Conservation (phyloP, 2,888 invertebrate species). For the Chouioia cunea region DNA sequence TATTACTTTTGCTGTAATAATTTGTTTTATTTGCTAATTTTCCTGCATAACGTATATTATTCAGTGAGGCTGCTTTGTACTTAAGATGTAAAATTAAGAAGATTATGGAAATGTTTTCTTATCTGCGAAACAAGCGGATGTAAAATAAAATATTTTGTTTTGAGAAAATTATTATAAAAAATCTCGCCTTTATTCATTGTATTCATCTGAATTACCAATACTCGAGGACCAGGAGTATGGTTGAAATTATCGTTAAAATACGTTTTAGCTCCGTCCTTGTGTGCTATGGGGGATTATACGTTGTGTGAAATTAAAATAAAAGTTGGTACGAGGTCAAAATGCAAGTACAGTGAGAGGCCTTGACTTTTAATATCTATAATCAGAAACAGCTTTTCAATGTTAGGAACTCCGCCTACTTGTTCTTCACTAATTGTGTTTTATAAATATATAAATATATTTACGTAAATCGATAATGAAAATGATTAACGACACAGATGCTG, state of each 20-base stretch:
- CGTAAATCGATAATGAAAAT: constrained; percentile 57
- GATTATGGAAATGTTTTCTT: constrained; percentile 29
- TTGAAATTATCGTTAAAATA: constrained; percentile 54
- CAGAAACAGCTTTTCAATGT: constrained; percentile 55
- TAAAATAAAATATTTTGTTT: constrained; percentile 36
- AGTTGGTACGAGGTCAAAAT: constrained; percentile 43
- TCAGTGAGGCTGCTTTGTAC: constrained; percentile 45
- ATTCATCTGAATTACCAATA: constrained; percentile 24
- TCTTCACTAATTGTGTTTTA: constrained; percentile 63
- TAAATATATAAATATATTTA: constrained; percentile 57
- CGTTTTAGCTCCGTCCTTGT: constrained; percentile 65
- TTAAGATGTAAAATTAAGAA: constrained; percentile 43
- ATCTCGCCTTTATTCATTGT: constrained; percentile 40
- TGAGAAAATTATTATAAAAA: constrained; percentile 27
- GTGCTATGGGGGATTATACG: constrained; percentile 48
- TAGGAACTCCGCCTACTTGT: constrained; percentile 56
- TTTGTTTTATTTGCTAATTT: constrained; percentile 27
- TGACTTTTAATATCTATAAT: constrained; percentile 61
- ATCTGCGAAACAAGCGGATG: constrained; percentile 23
- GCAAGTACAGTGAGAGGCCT: constrained; percentile 62
- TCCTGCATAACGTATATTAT: constrained; percentile 23
- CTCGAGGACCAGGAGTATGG: constrained; percentile 47
- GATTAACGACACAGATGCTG: constrained; percentile 63
- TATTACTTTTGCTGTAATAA: not conserved
- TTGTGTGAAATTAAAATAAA: constrained; percentile 47